Percentiles rank a stretch among this genome's conserved stretches.
phyloP scores from a whole-genome alignment of 2,888 invertebrate genomes.

The Anoplius nigerrimus region DNA sequence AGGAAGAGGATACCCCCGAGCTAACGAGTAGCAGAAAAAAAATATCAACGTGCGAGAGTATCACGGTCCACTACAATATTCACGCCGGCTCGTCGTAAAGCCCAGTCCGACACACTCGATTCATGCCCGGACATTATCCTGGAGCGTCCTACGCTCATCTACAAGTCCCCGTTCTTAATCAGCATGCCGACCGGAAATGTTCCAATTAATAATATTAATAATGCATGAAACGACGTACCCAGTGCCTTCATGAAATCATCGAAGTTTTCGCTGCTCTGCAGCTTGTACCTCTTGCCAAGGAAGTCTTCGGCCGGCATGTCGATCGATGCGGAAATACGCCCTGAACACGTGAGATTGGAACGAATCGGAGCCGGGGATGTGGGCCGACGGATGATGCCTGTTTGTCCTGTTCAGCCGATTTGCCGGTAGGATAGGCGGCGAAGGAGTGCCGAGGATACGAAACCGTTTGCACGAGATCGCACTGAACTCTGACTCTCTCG shows the following conservation, averaged over 20 bases:
- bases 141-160: too few relatives aligned
- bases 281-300: constrained; percentile 88
- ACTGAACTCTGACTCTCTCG: constrained; percentile 12
- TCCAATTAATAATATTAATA: not conserved
- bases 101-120: too few relatives aligned
- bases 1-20: not conserved
- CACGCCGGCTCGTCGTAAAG: too few relatives aligned
- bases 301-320: constrained; percentile 65
- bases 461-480: constrained; percentile 17
- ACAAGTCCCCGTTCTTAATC: too few relatives aligned
- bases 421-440: constrained; percentile 21
- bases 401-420: not conserved
- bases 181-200: too few relatives aligned
- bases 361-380: too few relatives aligned
- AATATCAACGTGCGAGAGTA: too few relatives aligned
- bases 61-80: too few relatives aligned
- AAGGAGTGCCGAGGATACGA: constrained; percentile 36
- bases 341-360: too few relatives aligned
- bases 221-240: constrained; percentile 78
- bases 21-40: not conserved
- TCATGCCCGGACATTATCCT: too few relatives aligned
- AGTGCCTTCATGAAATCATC: constrained; percentile 93
- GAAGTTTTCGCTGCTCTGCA: constrained; percentile 87
- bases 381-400: too few relatives aligned
- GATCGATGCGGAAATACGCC: too few relatives aligned